Evolutionary conservation across 2,113 vertebrate species (phyloP).

Genomic region (Notarius lentiginosus): DNA sequence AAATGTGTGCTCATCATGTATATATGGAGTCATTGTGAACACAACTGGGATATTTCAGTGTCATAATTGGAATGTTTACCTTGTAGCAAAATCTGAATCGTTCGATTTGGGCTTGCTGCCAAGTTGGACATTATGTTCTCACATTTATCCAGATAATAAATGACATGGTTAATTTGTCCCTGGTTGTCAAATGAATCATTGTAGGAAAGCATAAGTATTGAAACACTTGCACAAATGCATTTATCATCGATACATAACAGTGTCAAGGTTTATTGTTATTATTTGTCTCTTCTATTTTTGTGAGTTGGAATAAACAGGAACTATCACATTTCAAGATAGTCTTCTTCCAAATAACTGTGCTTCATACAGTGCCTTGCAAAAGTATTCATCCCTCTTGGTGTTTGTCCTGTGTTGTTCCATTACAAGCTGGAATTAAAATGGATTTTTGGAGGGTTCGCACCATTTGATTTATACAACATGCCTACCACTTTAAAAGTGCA

Average conservation of each 20-base stretch:
- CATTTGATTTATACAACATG: no score
- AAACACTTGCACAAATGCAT: not conserved
- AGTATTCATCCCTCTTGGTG: no score
- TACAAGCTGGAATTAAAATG: no score
- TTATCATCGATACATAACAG: not conserved
- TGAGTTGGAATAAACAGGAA: not conserved
- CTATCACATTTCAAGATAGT: not conserved
- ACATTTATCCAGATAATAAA: constrained; percentile 15
- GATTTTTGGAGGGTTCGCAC: no score
- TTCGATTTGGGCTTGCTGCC: constrained; percentile 4
- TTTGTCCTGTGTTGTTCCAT: no score
- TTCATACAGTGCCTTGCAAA: no score
- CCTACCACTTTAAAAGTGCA: no score
- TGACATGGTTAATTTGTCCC: not conserved
- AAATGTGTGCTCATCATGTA: not conserved
- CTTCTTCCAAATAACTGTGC: not conserved
- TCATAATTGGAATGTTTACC: constrained; percentile 9
- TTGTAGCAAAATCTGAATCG: not conserved
- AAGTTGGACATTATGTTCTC: not conserved
- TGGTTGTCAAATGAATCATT: not conserved
- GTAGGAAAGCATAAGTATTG: not conserved
- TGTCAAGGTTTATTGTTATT: no score
- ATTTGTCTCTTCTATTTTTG: not conserved
- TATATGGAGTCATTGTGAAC: not conserved
- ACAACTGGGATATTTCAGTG: not conserved